Base-by-base conservation (phyloP, 2,888 invertebrate species). In the Byasa hedistus region DNA sequence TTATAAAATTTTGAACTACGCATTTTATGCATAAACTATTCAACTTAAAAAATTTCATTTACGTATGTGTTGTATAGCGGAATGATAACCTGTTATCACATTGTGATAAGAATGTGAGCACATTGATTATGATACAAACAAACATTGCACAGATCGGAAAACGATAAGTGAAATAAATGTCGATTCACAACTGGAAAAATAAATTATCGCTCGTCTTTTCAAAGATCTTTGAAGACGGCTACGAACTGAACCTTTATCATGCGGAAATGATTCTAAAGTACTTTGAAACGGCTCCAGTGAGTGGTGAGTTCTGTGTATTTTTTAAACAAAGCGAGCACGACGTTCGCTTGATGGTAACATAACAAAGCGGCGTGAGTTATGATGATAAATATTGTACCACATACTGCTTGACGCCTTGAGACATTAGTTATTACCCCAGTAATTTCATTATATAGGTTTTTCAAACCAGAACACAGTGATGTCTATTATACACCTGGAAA, bases 181-280 rank as follows among this genome's bases (percentile, higher is more conserved):
- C 80, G 66, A 68, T 78, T 15, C 75, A 68, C 48, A 75, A 74
- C 52, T 75, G 74, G 61, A 75, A 76, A 64, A 73, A 64, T 36
- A 81, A 81, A 68, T 73, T 81, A 17, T 74, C 75, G 66, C 58
- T 71, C n/a, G 69, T 82, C 15, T 72, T 82, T 10, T 70, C 76
- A 19, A 75, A 72, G 61, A 70, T 80, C 8, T 76, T 78, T 23
- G 72, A 77, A 44, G 75, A 74, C 1, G 75, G 77, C 23, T 76
- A 74, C 51, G 76, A 78, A 69, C 56, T 82, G 12, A 75, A 70
- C 61, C 70, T 69, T 17, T 74, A 73, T 55, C 69, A 75, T n/a
- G 72, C 73, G 0, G 77, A 80, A 21, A 76, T 74, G 51, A 62
- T 82, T 2, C 44, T 82, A 23, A 74, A 73, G 21, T 75, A 71